Evolutionary conservation across 2,888 invertebrate genomes (phyloP).

Genomic region (Phasia obesa): DNA sequence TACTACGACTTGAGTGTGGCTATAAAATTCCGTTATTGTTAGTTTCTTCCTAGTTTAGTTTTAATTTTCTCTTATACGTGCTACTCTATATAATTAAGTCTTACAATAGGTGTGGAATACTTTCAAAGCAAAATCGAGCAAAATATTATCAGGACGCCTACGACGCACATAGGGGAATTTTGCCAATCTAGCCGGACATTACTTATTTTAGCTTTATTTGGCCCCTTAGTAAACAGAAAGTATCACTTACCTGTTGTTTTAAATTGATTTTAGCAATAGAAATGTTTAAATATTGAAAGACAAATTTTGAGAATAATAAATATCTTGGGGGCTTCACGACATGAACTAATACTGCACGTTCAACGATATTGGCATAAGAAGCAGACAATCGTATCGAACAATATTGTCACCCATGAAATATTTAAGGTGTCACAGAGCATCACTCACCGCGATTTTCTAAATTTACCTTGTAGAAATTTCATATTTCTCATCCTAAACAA

Average conservation of each 20-base stretch:
- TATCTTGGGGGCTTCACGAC: slow-evolving; percentile 62
- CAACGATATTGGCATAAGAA: slow-evolving; percentile 8
- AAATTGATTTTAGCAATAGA: slow-evolving; percentile 41
- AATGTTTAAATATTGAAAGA: slow-evolving; percentile 49
- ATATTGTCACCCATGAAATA: slow-evolving; percentile 60
- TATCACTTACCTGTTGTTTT: slow-evolving; percentile 21
- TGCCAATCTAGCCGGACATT: no score
- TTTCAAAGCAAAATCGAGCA: no score
- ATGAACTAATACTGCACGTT: slow-evolving; percentile 38
- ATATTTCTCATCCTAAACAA: not conserved
- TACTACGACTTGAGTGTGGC: no score
- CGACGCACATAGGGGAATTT: no score
- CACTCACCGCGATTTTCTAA: slow-evolving; percentile 13
- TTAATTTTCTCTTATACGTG: no score
- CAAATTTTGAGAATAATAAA: slow-evolving; percentile 51
- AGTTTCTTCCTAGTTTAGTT: no score
- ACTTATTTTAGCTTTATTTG: no score
- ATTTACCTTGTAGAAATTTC: slow-evolving; percentile 11
- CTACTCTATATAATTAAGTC: no score
- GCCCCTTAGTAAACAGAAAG: not conserved
- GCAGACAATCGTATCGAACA: slow-evolving; percentile 29
- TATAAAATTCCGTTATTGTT: no score
- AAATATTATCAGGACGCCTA: no score
- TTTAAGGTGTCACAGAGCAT: slow-evolving; percentile 37
- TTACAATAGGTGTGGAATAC: no score